These are phyloP conservation scores for Euphydryas editha DNA, from an alignment of 2,888 invertebrate genomes.

Conservation along the genomic window DNA sequence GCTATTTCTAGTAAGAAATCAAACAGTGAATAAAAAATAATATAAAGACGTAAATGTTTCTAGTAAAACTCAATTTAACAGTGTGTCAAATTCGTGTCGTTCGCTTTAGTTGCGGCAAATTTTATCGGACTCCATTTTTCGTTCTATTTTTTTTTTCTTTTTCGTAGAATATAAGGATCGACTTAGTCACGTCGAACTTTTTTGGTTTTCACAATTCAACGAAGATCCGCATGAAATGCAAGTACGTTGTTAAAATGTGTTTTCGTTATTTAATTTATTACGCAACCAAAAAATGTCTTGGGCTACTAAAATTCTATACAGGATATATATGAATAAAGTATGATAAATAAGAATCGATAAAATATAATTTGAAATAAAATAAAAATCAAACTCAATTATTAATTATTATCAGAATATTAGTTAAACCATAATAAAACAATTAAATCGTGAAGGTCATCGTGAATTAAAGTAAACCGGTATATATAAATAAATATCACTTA, in stretches of 20 bases:
- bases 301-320: no score
- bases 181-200: neutral
- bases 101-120: constrained; percentile 18
- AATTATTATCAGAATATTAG: no score
- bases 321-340: no score
- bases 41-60: neutral
- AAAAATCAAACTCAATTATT: no score
- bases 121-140: constrained; percentile 7
- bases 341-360: no score
- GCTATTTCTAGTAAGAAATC: neutral
- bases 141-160: constrained; percentile 5
- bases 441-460: no score
- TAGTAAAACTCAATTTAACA: constrained; percentile 16
- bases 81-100: constrained; percentile 19
- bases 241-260: neutral
- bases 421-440: no score
- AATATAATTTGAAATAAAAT: no score
- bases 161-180: neutral
- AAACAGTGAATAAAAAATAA: neutral
- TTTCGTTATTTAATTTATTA: constrained; percentile 9
- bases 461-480: no score
- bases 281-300: neutral
- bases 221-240: neutral
- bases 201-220: neutral
- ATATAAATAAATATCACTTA: no score